Conservation (phyloP, 2,888 invertebrate genomes). For the Pammene aurita region DNA sequence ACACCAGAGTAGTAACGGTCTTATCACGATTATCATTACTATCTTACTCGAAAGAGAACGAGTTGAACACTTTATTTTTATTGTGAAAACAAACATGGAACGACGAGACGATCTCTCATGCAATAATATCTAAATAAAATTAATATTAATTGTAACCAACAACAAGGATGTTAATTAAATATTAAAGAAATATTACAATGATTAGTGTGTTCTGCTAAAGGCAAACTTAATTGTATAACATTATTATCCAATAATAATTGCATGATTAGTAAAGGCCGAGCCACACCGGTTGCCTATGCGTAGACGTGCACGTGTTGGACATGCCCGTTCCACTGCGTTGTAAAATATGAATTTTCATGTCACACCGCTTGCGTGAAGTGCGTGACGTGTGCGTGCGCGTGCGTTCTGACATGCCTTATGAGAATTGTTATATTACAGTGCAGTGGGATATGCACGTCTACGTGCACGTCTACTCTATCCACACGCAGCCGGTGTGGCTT, state of each 20-base stretch:
- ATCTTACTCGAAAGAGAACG: conserved; percentile 20
- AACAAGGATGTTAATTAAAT: conserved; percentile 5
- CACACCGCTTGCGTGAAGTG: too few relatives aligned
- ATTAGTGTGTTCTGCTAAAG: not conserved
- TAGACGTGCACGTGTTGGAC: too few relatives aligned
- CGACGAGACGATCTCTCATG: not conserved
- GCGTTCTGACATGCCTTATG: too few relatives aligned
- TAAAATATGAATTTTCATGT: too few relatives aligned
- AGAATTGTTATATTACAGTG: too few relatives aligned
- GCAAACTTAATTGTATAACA: conserved; percentile 8
- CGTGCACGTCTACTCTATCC: too few relatives aligned
- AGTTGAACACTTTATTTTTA: not conserved
- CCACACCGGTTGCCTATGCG: too few relatives aligned
- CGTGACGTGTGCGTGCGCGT: too few relatives aligned
- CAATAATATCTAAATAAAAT: not conserved
- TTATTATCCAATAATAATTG: not conserved
- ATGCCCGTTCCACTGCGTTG: too few relatives aligned
- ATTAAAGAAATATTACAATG: not conserved
- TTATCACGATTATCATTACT: not conserved
- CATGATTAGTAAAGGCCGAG: not conserved
- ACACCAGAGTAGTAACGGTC: too few relatives aligned
- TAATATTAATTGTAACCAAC: not conserved
- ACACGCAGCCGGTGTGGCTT: too few relatives aligned
- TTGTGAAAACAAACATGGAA: not conserved
- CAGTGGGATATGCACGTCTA: too few relatives aligned